phyloP scores from a whole-genome alignment of 2,888 invertebrate species.

The Xylophagus ater region DNA sequence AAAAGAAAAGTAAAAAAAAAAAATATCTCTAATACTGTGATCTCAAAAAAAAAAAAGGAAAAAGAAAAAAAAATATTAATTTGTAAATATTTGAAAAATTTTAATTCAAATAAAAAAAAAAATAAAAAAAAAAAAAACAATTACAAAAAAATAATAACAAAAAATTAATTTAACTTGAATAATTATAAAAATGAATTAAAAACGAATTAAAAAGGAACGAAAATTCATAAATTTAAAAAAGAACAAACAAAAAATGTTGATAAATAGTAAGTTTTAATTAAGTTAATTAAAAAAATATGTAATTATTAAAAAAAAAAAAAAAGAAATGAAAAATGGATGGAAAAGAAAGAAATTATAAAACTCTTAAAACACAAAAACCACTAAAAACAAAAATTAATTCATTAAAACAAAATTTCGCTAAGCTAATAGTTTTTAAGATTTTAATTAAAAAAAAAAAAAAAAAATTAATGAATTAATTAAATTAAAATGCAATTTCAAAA shows the following conservation, averaged over 20 bases:
- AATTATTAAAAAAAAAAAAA: too few species aligned
- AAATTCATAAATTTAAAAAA: background rate
- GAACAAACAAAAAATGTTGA: background rate
- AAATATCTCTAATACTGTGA: slow-evolving; percentile 42
- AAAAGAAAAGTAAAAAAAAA: slow-evolving; percentile 22
- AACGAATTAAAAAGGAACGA: background rate
- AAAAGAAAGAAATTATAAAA: too few species aligned
- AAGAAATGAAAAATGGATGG: too few species aligned
- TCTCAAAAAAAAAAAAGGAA: too few species aligned
- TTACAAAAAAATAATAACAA: slow-evolving; percentile 8
- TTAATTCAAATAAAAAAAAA: slow-evolving; percentile 1
- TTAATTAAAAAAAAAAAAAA: slow-evolving; percentile 2
- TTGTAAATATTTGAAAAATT: slow-evolving; percentile 31
- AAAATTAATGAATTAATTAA: slow-evolving; percentile 6
- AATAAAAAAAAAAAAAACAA: too few species aligned
- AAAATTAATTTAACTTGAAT: slow-evolving; percentile 2
- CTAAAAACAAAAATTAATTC: too few species aligned
- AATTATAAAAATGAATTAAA: too few species aligned
- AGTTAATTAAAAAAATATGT: too few species aligned
- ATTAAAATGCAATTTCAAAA: slow-evolving; percentile 2
- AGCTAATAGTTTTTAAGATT: too few species aligned
- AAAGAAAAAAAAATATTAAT: slow-evolving; percentile 15
- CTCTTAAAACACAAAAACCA: too few species aligned
- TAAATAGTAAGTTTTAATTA: too few species aligned
- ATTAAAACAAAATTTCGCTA: too few species aligned